phyloP scores from a whole-genome alignment of 2,113 vertebrate species.

The Salvelinus fontinalis region DNA sequence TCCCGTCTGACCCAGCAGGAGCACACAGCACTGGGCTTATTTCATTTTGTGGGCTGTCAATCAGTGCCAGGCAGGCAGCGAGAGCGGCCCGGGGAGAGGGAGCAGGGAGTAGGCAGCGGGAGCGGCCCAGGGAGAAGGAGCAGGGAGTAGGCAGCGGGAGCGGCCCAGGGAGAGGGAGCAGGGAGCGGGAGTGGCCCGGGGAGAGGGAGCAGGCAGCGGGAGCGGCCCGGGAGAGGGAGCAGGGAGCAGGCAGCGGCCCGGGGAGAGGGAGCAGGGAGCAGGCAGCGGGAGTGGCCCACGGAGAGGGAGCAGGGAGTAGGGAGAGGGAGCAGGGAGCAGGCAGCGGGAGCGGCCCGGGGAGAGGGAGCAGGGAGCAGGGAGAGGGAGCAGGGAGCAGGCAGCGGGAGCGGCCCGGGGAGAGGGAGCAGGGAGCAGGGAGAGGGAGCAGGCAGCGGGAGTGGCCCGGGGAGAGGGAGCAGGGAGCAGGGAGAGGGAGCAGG shows the following conservation, averaged over 20 bases:
- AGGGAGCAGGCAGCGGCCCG: no score
- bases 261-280: no score
- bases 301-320: constrained; percentile 2
- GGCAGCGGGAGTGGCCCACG: no score
- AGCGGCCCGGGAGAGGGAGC: no score
- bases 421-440: constrained; percentile 16
- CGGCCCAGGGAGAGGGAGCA: no score
- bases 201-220: no score
- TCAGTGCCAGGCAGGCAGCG: constrained; percentile 45
- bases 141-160: no score
- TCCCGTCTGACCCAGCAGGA: constrained; percentile 57
- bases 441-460: constrained; percentile 3
- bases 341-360: constrained; percentile 3
- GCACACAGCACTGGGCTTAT: constrained; percentile 44
- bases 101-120: no score
- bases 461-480: constrained; percentile 3
- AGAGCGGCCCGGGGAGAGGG: constrained; percentile 11
- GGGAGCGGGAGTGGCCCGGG: no score
- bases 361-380: constrained; percentile 17
- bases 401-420: no score
- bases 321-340: constrained; percentile 3
- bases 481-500: constrained; percentile 16
- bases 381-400: constrained; percentile 20
- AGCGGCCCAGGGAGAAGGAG: no score
- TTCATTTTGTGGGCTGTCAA: constrained; percentile 73